Evolutionary conservation across 2,888 invertebrate species (phyloP), one percentile per base, ranked within the genome.

Genomic region (Pollenia angustigena): DNA sequence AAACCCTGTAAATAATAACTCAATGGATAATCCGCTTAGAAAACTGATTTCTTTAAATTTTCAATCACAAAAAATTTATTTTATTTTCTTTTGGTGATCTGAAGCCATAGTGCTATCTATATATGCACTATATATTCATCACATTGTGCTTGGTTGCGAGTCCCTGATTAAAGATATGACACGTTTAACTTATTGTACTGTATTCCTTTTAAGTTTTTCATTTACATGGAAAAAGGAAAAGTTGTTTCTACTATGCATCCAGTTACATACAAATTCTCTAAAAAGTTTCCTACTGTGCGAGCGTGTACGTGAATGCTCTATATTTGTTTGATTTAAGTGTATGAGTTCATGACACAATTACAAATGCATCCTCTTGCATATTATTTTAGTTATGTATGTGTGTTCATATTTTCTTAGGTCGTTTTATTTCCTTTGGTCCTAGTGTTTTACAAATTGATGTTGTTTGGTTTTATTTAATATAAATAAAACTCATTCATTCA

Each of bases 121-220:
- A 42, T 72, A 23, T 18, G 16, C 8, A 46, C 9, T 52, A 62
- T 46, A 32, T 32, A 46, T 56, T 42, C 56, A 56, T 18, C 11
- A 32, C 46, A 56, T 87, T 81, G 50, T 74, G 52, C 50, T 23
- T 1, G 23, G 23, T 23, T 23, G 23, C 23, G 23, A 23, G 23
- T 52, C 76, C 85, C 90, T 90, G 93, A 92, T 92, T 91, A 89
- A 88, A 92, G 92, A 92, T 92, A 92, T 88, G 90, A 90, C 92
- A 92, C 92, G 93, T 90, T 90, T 88, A 89, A 89, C 89, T 84
- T 87, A 81, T 88, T 89, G 82, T 76, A 18, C 81, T 56, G 69
- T 81, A 71, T 66, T n/a, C 46, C 58, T 54, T 64, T 71, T 64
- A 60, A 54, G 40, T 44, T 32, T 72, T 32, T 12, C 64, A 16